Conservation (phyloP, 2,113 vertebrate genomes). For the Heliornis fulica region DNA sequence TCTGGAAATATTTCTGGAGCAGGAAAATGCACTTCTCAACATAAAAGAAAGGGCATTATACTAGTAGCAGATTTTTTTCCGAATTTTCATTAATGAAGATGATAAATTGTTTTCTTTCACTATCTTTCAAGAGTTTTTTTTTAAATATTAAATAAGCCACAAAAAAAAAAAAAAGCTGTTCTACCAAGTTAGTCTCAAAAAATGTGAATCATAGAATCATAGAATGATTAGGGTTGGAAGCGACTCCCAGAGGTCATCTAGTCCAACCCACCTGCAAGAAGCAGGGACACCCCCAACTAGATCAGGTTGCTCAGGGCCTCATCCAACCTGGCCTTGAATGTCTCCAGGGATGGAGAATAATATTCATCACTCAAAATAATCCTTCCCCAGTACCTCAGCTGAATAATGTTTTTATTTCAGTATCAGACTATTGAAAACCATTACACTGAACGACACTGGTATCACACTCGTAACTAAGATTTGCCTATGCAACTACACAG, state of each 20-base stretch:
- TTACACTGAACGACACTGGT: not conserved
- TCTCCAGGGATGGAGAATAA: too few relatives aligned
- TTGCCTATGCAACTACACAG: not conserved
- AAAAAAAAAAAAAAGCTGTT: not conserved
- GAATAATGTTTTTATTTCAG: not conserved
- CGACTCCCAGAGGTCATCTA: too few relatives aligned
- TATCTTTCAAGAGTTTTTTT: not conserved
- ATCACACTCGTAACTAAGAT: not conserved
- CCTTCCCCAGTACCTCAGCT: not conserved
- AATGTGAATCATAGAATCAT: too few relatives aligned
- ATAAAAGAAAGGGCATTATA: not conserved
- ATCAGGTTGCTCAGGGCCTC: too few relatives aligned
- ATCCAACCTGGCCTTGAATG: too few relatives aligned
- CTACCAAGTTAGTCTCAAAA: not conserved
- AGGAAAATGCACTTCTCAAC: not conserved
- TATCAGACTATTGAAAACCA: not conserved
- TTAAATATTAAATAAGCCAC: not conserved
- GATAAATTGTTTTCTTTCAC: not conserved
- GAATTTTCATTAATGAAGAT: not conserved
- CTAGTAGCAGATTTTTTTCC: not conserved
- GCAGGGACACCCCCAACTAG: too few relatives aligned
- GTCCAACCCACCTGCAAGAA: too few relatives aligned
- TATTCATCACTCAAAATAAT: not conserved
- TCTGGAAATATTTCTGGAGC: not conserved
- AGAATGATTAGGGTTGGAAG: too few relatives aligned